Evolutionary conservation across 2,113 vertebrate species (phyloP).

Genomic region (Piprites chloris): DNA sequence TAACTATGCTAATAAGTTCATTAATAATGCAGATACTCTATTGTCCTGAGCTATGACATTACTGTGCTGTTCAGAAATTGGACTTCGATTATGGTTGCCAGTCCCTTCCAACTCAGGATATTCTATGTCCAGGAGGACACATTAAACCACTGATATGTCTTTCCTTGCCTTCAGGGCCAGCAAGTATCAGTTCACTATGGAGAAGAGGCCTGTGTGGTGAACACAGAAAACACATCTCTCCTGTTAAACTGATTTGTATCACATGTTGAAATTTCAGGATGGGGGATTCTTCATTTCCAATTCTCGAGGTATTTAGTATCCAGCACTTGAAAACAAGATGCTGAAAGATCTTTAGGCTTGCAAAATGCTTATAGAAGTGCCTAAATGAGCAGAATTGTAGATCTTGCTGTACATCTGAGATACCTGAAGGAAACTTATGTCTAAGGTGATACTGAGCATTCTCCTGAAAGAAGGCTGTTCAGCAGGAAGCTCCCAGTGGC

Average conservation of each 20-base stretch:
- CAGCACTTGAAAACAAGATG: neutral
- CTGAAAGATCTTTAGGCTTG: neutral
- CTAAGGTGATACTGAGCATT: neutral
- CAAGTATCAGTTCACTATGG: neutral
- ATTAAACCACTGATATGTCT: neutral
- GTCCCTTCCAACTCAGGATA: neutral
- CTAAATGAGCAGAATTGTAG: neutral
- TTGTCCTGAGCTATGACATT: neutral
- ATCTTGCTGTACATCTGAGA: neutral
- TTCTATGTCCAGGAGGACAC: neutral
- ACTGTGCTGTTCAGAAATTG: neutral
- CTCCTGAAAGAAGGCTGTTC: neutral
- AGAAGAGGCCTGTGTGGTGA: neutral
- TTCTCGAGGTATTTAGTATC: neutral
- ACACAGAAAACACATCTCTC: neutral
- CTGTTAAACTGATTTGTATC: neutral
- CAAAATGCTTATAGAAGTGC: neutral
- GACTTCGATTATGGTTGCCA: too few relatives aligned
- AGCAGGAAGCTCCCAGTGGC: neutral
- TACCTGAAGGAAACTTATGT: neutral
- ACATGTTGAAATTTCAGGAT: accelerated
- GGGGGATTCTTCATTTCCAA: neutral
- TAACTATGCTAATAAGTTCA: neutral
- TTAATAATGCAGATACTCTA: neutral
- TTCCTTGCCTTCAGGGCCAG: neutral